Base-by-base conservation (phyloP, 2,888 invertebrate genomes). In the Platerodrilus igneus region DNA sequence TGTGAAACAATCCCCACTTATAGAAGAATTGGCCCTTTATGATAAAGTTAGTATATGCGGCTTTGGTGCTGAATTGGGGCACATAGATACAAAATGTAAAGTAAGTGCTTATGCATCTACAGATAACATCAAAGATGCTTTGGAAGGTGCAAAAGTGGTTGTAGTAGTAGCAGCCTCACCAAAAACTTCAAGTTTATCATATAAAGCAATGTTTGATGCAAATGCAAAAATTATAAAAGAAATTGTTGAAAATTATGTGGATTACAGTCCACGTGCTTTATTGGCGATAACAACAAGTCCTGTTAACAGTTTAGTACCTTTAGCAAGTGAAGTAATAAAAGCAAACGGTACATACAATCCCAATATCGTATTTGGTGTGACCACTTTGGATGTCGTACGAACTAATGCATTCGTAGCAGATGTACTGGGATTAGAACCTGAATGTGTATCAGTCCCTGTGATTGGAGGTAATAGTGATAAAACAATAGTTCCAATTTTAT, bases 401-500 rank as follows among this genome's bases (percentile, higher is more conserved):
- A 80, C 88, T 0, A 85, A 85, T 59, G 76, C 81, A n/a, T 77
- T 89, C 56, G 80, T 81, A 21, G 82, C 87, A 2, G 73, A 78
- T 47, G 72, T 77, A 9, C 65, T 79, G 61, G 75, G 76, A 1
- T 51, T 83, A 22, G 75, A 78, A 49, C 81, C 86, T 1, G 70
- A 75, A 45, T 71, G 75, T 47, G 81, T 86, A 7, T 66, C 71
- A 48, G 79, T 87, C 5, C 90, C 90, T 0, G 82, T 90, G 0
- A 71, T 81, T 32, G 88, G 90, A 18, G 91, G 91, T 0, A 82
- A 84, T 63, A 79, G 82, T 11, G 76, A 79, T 8, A 74, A 76
- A 45, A 87, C 87, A 1, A 79, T 83, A 47, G 74, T 91, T 13
- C 90, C 90, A 0, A 68, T 91, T 10, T 72, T 88, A 39, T 87